These are phyloP conservation scores for Pseudococcus viburni DNA, from an alignment of 2,888 invertebrate species.

Conservation along the genomic window DNA sequence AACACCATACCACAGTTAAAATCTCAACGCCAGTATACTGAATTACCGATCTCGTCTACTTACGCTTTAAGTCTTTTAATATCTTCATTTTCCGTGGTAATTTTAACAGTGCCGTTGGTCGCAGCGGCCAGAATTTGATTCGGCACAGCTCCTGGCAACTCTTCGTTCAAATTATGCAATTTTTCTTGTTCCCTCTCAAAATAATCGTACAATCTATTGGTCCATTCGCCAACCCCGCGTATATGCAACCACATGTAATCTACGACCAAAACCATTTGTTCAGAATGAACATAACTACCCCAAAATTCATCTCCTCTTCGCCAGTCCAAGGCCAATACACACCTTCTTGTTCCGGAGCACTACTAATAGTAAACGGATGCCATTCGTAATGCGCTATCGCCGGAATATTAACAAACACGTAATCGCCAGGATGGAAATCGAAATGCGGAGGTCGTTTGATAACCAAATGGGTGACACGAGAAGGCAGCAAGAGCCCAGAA, in stretches of 20 bases:
- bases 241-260: conserved; percentile 95
- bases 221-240: conserved; percentile 95
- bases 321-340: conserved; percentile 59
- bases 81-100: conserved; percentile 50
- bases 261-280: conserved; percentile 71
- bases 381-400: conserved; percentile 93
- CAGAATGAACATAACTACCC: not conserved
- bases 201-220: conserved; percentile 86
- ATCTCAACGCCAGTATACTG: not conserved
- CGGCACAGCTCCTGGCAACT: conserved; percentile 68
- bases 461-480: conserved; percentile 91
- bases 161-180: conserved; percentile 79
- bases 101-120: conserved; percentile 67
- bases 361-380: conserved; percentile 98
- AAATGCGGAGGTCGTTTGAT: conserved; percentile 89
- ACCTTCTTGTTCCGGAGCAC: conserved; percentile 94
- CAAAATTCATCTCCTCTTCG: not conserved
- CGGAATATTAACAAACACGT: conserved; percentile 93
- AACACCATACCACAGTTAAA: no score
- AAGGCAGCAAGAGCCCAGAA: conserved; percentile 88
- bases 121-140: conserved; percentile 44
- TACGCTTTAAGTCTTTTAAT: conserved; percentile 67
- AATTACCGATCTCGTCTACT: not conserved
- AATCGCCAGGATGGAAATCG: conserved; percentile 93
- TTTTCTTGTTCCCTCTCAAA: conserved; percentile 87